These are phyloP conservation scores for Melikaiella ostensackeni DNA, from an alignment of 2,888 invertebrate genomes.

Conservation along the genomic window DNA sequence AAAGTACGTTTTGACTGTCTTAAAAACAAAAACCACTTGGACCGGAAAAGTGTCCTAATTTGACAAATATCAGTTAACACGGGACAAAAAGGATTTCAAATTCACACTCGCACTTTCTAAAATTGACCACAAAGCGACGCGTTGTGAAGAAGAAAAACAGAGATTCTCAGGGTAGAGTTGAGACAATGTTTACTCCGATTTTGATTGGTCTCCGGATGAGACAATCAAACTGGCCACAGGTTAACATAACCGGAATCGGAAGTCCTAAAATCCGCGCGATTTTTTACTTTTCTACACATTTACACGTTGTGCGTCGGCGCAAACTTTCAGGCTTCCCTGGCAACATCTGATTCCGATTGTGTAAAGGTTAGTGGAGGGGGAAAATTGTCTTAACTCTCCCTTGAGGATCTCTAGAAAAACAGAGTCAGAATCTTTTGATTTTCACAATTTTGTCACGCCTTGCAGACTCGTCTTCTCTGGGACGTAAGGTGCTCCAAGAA, in stretches of 20 bases:
- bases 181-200: too few relatives aligned
- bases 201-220: too few relatives aligned
- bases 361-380: too few relatives aligned
- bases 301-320: too few relatives aligned
- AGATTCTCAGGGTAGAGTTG: not conserved
- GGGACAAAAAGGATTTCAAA: constrained; percentile 35
- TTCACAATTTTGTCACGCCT: constrained; percentile 39
- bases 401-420: not conserved
- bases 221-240: too few relatives aligned
- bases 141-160: constrained; percentile 3
- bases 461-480: constrained; percentile 38
- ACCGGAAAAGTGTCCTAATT: not conserved
- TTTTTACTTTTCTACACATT: too few relatives aligned
- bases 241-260: too few relatives aligned
- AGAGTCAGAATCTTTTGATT: constrained; percentile 37
- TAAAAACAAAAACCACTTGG: not conserved
- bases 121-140: constrained; percentile 31
- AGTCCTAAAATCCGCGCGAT: too few relatives aligned
- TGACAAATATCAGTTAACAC: not conserved
- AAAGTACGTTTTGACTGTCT: not conserved
- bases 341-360: too few relatives aligned
- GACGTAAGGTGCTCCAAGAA: constrained; percentile 30
- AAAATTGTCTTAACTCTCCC: too few relatives aligned
- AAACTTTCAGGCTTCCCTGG: too few relatives aligned
- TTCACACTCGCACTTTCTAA: constrained; percentile 50